These are phyloP conservation scores for Hololepta plana DNA, from an alignment of 2,888 invertebrate species.

Conservation along the genomic window DNA sequence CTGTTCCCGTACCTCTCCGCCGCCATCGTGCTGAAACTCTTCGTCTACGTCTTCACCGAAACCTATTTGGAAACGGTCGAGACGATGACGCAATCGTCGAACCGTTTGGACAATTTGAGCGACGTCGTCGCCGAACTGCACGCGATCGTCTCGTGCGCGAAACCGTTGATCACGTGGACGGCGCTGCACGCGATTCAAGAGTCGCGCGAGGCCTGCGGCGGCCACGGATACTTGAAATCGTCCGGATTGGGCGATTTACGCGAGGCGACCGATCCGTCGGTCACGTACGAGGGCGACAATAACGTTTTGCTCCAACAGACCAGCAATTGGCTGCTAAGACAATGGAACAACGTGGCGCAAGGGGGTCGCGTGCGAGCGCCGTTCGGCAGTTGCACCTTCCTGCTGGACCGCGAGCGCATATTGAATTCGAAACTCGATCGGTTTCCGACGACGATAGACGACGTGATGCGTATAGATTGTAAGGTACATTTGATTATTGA, in stretches of 20 bases:
- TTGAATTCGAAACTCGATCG: constrained; percentile 26
- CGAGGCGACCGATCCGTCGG: constrained; percentile 74
- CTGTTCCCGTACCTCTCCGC: constrained; percentile 59
- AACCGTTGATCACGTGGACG: constrained; percentile 59
- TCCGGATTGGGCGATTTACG: constrained; percentile 62
- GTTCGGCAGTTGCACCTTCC: constrained; percentile 49
- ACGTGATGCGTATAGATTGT: constrained; percentile 24
- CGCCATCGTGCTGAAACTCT: constrained; percentile 44
- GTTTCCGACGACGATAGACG: constrained; percentile 14
- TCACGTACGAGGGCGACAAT: constrained; percentile 93
- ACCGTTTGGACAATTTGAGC: constrained; percentile 26
- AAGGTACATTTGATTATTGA: constrained; percentile 13
- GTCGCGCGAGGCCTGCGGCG: constrained; percentile 74
- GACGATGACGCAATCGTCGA: constrained; percentile 22
- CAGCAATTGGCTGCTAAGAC: constrained; percentile 52
- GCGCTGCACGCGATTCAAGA: constrained; percentile 61
- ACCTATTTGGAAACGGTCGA: constrained; percentile 51
- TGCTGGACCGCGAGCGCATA: constrained; percentile 33
- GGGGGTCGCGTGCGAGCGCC: constrained; percentile 41
- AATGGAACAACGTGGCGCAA: constrained; percentile 34
- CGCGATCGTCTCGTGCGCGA: constrained; percentile 46
- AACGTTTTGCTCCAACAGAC: constrained; percentile 73
- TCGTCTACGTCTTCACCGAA: constrained; percentile 43
- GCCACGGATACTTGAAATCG: constrained; percentile 69
- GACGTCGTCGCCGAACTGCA: constrained; percentile 51